Percentiles rank a stretch among this genome's conserved stretches.
phyloP scores from a whole-genome alignment of 2,888 invertebrate genomes.

The Rhagium mordax region DNA sequence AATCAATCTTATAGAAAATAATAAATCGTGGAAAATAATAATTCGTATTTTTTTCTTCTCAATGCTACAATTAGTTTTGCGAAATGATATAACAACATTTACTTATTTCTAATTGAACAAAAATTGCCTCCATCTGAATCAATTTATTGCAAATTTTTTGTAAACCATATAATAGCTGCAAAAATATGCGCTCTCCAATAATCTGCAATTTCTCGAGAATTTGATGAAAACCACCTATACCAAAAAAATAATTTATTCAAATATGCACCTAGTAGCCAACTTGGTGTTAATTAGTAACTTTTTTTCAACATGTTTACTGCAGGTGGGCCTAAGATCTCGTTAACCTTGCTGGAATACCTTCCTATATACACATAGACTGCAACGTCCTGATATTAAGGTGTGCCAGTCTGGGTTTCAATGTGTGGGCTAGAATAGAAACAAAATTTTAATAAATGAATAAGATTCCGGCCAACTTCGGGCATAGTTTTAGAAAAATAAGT shows the following conservation, averaged over 20 bases:
- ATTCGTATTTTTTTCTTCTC: too few species aligned
- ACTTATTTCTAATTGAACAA: too few species aligned
- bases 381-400: background rate
- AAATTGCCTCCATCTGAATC: too few species aligned
- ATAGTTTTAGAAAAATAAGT: too few species aligned
- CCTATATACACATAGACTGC: background rate
- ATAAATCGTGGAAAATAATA: too few species aligned
- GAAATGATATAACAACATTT: too few species aligned
- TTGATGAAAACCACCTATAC: background rate
- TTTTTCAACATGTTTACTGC: background rate
- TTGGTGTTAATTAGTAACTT: background rate
- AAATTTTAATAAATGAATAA: background rate
- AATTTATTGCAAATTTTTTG: too few species aligned
- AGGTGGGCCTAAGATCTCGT: background rate
- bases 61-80: too few species aligned
- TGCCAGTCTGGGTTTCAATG: background rate
- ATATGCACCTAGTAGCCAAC: background rate
- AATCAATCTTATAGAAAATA: too few species aligned
- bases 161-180: too few species aligned
- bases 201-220: background rate
- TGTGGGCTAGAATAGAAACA: background rate
- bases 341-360: background rate
- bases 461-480: background rate
- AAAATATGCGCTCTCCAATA: too few species aligned
- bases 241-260: too few species aligned